Evolutionary conservation across 2,797 vertebrate species (phyloP).

Genomic region (Apodemus agrarius): DNA sequence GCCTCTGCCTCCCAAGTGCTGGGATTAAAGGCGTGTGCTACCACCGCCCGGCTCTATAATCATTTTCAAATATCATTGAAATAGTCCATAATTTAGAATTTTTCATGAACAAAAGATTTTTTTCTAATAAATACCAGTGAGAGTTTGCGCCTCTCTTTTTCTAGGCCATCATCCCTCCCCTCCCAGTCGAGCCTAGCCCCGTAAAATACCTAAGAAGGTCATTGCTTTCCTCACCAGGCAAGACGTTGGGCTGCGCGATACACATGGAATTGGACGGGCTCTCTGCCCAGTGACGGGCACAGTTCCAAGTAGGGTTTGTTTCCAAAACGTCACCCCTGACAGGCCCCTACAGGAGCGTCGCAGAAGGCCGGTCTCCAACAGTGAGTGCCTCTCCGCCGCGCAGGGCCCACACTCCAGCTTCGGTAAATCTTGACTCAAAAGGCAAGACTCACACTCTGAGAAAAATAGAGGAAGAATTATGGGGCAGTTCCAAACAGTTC

Average conservation of each 20-base stretch:
- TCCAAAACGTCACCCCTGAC: not conserved
- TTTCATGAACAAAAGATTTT: constrained; percentile 6
- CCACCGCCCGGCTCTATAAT: too few species aligned
- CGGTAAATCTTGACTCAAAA: not conserved
- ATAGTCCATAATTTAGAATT: constrained; percentile 11
- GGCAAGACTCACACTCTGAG: not conserved
- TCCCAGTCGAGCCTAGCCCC: not conserved
- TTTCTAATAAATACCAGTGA: not conserved
- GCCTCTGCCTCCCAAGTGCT: too few species aligned
- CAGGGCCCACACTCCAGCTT: not conserved
- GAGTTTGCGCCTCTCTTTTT: not conserved
- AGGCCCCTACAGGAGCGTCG: constrained; percentile 1
- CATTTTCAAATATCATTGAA: constrained; percentile 13
- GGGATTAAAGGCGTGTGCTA: too few species aligned
- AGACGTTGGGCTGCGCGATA: not conserved
- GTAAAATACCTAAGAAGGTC: not conserved
- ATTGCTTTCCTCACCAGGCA: not conserved
- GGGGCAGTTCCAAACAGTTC: not conserved
- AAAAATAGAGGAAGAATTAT: not conserved
- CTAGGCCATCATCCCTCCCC: not conserved
- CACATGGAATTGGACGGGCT: constrained; percentile 5
- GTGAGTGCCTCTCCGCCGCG: not conserved
- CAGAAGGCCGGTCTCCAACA: not conserved
- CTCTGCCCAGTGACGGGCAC: not conserved
- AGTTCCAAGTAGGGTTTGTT: not conserved